Evolutionary conservation across 1,140 invertebrate genomes (phyloP).

Genomic region (Drosophila micromelanica): DNA sequence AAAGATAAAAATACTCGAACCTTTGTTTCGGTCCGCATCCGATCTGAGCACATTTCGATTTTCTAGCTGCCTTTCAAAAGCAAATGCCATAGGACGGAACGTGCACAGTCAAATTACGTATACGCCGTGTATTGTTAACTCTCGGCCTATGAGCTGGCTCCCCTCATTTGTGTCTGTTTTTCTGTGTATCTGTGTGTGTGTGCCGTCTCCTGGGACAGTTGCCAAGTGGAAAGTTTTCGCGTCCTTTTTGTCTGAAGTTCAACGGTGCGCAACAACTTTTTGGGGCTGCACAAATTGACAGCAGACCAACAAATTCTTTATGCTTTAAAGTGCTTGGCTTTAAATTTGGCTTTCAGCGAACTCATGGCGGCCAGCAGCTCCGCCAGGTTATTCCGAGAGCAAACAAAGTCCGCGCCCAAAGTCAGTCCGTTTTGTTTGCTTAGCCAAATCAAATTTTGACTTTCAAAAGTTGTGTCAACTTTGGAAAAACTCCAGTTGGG

Average conservation of each 20-base stretch:
- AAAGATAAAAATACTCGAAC: constrained; percentile 53
- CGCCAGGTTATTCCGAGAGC: constrained; percentile 7
- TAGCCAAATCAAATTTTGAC: constrained; percentile 29
- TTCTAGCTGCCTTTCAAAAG: background rate
- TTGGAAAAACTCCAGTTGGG: background rate
- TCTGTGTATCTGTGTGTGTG: constrained; percentile 23
- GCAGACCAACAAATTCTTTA: constrained; percentile 48
- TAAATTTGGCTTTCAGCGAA: constrained; percentile 9
- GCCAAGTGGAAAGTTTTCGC: constrained; percentile 74
- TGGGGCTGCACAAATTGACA: constrained; percentile 57
- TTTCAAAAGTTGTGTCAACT: constrained; percentile 29
- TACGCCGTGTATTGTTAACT: constrained; percentile 52
- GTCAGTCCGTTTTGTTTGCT: constrained; percentile 21
- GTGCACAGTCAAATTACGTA: constrained; percentile 53
- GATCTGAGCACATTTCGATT: constrained; percentile 35
- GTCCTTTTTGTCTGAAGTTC: constrained; percentile 63
- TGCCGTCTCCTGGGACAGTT: constrained; percentile 38
- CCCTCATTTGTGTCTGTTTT: constrained; percentile 35
- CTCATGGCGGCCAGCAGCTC: constrained; percentile 11
- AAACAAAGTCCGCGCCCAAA: constrained; percentile 34
- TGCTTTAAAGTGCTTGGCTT: constrained; percentile 39
- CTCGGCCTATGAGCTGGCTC: constrained; percentile 29
- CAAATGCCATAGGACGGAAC: constrained; percentile 6
- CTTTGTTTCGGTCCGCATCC: constrained; percentile 45
- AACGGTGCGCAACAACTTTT: constrained; percentile 73